Evolutionary conservation across 2,888 invertebrate genomes (phyloP), one percentile per base, ranked within the genome.

Genomic region (Andrena hattorfiana): DNA sequence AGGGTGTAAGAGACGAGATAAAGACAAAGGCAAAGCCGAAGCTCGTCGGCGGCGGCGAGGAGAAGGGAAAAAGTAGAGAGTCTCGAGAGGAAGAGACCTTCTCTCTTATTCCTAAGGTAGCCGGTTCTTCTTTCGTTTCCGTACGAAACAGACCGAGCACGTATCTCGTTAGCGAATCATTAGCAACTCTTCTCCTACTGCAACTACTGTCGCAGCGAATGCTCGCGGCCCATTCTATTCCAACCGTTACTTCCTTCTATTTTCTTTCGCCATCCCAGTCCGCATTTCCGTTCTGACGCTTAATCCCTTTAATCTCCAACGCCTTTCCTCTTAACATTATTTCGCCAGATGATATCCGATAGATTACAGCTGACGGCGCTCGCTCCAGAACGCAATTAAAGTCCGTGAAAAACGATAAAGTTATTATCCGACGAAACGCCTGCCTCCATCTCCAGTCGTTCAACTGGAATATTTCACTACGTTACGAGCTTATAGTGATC

Each of bases 101-200:
- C 72, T 72, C 79, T 77, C 32, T 79, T 73, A 60, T 76, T 85
- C 64, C 32, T 66, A 69, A 80, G 77, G 67, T 62, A 68, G 71
- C 62, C 76, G 54, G 74, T 68, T 83, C 84, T 77, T 87, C 81
- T 78, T 78, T 49, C 83, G 79, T 83, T 51, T 71, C 75, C 63
- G 81, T 76, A 79, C 51, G 66, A 89, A 89, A 86, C 85, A 85
- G 78, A 87, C 85, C 87, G 87, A 88, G 91, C 90, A 89, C 90
- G 91, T 90, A 90, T 87, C 91, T 92, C 92, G 92, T 92, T 92
- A 92, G 90, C 88, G 90, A 92, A 91, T 91, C 92, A 92, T 92
- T 92, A 91, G 90, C 90, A 88, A 89, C 87, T 87, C 90, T 90
- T 88, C 83, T 87, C 77, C 59, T 85, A 69, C 82, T 77, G 83